These are phyloP conservation scores for Cheilosia soror DNA, from an alignment of 2,888 invertebrate species.

Conservation along the genomic window DNA sequence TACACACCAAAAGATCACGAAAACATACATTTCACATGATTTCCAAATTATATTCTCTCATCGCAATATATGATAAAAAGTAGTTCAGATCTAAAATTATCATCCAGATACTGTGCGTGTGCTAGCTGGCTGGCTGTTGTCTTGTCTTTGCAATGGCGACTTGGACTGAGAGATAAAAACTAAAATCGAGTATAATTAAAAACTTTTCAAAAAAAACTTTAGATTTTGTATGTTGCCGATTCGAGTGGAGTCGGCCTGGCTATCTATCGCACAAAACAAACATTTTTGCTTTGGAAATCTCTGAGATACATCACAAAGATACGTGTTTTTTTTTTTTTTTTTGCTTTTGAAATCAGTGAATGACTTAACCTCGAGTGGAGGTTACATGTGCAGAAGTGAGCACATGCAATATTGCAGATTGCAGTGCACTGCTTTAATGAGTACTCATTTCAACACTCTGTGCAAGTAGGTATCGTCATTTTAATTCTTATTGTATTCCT, in stretches of 20 bases:
- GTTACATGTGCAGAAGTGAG: background rate
- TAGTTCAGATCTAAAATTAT: slow-evolving; percentile 18
- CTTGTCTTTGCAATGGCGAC: background rate
- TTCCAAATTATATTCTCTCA: slow-evolving; percentile 1
- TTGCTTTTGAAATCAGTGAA: background rate
- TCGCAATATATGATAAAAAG: slow-evolving; percentile 2
- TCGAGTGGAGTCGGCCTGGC: slow-evolving; percentile 1
- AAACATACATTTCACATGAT: slow-evolving; percentile 1
- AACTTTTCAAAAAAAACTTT: background rate
- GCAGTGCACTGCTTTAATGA: background rate
- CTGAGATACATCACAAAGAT: background rate
- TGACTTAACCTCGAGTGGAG: slow-evolving; percentile 13
- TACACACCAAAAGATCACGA: background rate
- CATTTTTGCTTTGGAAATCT: background rate
- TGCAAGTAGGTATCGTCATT: background rate
- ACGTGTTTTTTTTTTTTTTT: background rate
- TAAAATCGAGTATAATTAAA: background rate
- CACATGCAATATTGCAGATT: slow-evolving; percentile 8
- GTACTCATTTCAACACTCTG: background rate
- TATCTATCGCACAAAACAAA: slow-evolving; percentile 1
- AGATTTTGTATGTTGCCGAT: background rate
- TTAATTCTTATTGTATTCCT: too few relatives aligned
- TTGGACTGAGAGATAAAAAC: background rate
- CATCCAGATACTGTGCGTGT: background rate
- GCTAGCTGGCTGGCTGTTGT: background rate